phyloP scores from a whole-genome alignment of 2,797 vertebrate species.

The Bradypus variegatus region DNA sequence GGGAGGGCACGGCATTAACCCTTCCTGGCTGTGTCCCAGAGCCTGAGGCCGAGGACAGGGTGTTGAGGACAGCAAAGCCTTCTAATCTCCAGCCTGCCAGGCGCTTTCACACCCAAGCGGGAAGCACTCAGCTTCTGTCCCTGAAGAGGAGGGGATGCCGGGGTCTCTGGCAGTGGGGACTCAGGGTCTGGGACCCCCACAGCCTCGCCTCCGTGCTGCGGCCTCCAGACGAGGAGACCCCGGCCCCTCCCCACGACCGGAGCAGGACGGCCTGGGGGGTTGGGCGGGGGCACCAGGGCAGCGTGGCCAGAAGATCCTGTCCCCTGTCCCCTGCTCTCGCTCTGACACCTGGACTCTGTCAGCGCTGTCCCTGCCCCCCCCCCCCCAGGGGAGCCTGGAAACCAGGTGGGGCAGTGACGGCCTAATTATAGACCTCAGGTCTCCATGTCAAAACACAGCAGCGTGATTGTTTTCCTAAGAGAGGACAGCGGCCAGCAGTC shows the following conservation, averaged over 20 bases:
- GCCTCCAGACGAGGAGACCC: no score
- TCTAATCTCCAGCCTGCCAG: neutral
- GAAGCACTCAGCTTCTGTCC: neutral
- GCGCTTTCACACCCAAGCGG: neutral
- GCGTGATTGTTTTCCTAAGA: neutral
- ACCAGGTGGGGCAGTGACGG: slow-evolving; percentile 38
- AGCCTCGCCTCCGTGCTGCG: no score
- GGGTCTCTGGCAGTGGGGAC: neutral
- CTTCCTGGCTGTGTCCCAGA: neutral
- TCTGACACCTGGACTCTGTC: slow-evolving; percentile 52
- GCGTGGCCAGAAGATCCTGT: slow-evolving; percentile 45
- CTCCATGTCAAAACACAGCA: slow-evolving; percentile 22
- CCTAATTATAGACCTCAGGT: slow-evolving; percentile 61
- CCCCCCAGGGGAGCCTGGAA: neutral
- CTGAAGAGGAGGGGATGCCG: neutral
- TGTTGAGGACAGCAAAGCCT: neutral
- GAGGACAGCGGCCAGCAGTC: no score
- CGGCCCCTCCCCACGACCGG: no score
- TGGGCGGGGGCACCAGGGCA: fast-evolving
- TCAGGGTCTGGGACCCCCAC: neutral
- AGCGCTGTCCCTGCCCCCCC: no score
- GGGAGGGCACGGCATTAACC: neutral
- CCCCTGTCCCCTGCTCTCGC: neutral
- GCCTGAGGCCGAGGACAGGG: neutral
- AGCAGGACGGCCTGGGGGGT: neutral